Evolutionary conservation across 2,888 invertebrate genomes (phyloP), one percentile per base, ranked within the genome.

Genomic region (Pandemis cinnamomeana): DNA sequence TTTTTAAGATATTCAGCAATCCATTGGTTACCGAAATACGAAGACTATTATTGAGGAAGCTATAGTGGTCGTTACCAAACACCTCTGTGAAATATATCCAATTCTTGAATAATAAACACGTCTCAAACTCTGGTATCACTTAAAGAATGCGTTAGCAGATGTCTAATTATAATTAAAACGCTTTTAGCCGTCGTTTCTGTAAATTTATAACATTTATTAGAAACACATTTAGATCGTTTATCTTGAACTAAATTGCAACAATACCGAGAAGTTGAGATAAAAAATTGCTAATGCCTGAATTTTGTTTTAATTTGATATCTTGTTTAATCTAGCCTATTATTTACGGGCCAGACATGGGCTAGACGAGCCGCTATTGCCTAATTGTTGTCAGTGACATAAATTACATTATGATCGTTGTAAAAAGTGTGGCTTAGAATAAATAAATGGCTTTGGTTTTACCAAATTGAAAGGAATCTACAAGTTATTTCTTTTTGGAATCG

Each of bases 331-430:
- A 27, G n/a, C 36, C 58, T 15, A 61, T 70, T 66, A 73, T 70
- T 66, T 53, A 73, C 60, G 60, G 7, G 7, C 11, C 44, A 66
- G 70, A 70, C 64, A 41, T 15, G 63, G 64, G 48, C 27, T 53
- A 71, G 78, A 67, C 60, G 55, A 72, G 71, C 75, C 63, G 62
- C 70, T 42, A 44, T 70, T 62, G 20, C 20, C 20, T 20, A 71
- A 76, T 76, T 67, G 63, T 63, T 79, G 81, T 63, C 66, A 80
- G 76, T 80, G 81, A 83, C 83, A 87, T 87, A 84, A 86, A 86
- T 87, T 82, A 87, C 77, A 48, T 75, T 74, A 46, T 36, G 11
- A 42, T 58, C 20, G 61, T 11, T 64, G 42, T 42, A 72, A 72
- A 69, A 64, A 66, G 2, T 13, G 1, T 15, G 10, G 63, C 15